Evolutionary conservation across 2,113 vertebrate genomes (phyloP).

Genomic region (Nothoprocta pentlandii): DNA sequence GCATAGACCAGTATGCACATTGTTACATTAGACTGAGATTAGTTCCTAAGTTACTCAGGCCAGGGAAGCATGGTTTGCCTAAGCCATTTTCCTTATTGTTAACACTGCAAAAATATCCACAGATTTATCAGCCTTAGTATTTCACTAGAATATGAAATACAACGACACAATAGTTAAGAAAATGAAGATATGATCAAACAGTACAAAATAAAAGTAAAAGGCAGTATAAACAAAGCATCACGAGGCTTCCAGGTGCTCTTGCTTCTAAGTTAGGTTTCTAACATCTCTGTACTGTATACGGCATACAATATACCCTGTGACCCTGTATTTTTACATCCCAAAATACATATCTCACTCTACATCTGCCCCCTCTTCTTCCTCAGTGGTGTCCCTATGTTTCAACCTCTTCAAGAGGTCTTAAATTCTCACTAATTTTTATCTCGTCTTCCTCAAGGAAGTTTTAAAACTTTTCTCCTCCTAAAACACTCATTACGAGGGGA

Average conservation of each 20-base stretch:
- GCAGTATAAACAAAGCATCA: not conserved
- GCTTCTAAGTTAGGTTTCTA: not conserved
- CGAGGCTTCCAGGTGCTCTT: not conserved
- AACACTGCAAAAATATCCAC: not conserved
- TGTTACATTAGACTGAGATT: not conserved
- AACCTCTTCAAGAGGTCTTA: not conserved
- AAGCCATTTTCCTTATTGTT: not conserved
- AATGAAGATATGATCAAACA: not conserved
- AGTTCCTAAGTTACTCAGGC: not conserved
- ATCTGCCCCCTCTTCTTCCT: not conserved
- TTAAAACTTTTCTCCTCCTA: not conserved
- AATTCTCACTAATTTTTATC: not conserved
- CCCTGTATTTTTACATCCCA: not conserved
- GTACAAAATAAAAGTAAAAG: not conserved
- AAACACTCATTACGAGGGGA: not conserved
- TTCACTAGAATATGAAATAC: not conserved
- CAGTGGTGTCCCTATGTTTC: not conserved
- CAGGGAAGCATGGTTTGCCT: not conserved
- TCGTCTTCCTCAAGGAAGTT: not conserved
- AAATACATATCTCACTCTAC: not conserved
- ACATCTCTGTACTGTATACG: not conserved
- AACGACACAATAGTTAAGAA: not conserved
- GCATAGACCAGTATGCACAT: accelerated
- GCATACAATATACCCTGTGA: not conserved
- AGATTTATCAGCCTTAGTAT: not conserved